phyloP scores from a whole-genome alignment of 2,888 invertebrate genomes.

The Drosophila emarginata region DNA sequence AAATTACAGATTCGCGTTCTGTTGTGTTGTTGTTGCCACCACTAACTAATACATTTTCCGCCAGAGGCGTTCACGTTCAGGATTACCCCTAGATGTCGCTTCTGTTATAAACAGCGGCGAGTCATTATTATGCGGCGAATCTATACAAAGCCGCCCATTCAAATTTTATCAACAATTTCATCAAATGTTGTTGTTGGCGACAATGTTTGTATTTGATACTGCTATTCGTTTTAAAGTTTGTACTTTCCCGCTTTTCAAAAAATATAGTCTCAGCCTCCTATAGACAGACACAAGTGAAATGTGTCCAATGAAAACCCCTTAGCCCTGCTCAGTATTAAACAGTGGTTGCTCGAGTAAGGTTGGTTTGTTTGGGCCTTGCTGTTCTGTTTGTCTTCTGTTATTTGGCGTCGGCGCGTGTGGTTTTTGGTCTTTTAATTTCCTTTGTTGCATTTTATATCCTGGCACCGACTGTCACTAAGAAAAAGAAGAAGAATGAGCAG shows the following conservation, averaged over 20 bases:
- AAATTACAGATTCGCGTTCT: neutral
- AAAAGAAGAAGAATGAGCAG: conserved; percentile 80
- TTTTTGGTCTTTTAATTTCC: conserved; percentile 1
- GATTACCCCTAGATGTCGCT: neutral
- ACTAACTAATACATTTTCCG: neutral
- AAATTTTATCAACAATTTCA: neutral
- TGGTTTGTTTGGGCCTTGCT: conserved; percentile 1
- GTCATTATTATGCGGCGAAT: neutral
- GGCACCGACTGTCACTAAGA: conserved; percentile 42
- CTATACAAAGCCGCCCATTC: neutral
- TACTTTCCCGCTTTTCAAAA: conserved; percentile 12
- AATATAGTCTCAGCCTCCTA: neutral
- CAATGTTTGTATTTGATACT: neutral
- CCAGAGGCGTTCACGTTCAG: neutral
- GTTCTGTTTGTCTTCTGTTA: conserved; percentile 17
- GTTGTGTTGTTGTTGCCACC: neutral
- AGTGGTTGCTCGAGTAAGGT: conserved; percentile 48
- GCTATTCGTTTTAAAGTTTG: neutral
- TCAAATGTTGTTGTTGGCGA: neutral
- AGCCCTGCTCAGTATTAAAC: conserved; percentile 55
- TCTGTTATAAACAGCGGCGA: neutral
- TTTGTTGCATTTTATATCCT: conserved; percentile 38
- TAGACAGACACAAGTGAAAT: conserved; percentile 7
- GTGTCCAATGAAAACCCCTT: neutral
- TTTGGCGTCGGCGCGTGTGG: conserved; percentile 12